Conservation (phyloP, 2,888 invertebrate species). For the Pollenia griseotomentosa region DNA sequence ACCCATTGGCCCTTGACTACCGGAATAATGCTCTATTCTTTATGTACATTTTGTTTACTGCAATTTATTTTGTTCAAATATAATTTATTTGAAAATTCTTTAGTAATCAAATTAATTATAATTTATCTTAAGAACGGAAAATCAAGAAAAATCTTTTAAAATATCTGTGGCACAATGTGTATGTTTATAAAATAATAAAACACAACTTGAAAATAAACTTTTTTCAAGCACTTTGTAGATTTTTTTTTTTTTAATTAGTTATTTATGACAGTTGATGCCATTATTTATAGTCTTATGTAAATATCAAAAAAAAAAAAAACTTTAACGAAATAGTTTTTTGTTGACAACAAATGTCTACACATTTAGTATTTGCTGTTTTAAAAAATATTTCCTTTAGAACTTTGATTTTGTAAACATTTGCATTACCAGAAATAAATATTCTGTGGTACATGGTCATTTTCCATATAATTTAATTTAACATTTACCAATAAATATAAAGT, state of each 20-base stretch:
- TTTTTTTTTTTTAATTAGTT: too few relatives aligned
- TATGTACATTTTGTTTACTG: background rate
- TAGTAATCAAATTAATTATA: slow-evolving; percentile 60
- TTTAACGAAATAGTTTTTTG: background rate
- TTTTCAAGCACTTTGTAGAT: too few relatives aligned
- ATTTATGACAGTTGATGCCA: too few relatives aligned
- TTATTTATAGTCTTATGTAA: too few relatives aligned
- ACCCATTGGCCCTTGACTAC: background rate
- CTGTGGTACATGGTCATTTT: slow-evolving; percentile 21
- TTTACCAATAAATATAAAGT: slow-evolving; percentile 4
- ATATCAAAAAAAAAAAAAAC: too few relatives aligned
- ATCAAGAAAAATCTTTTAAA: slow-evolving; percentile 57
- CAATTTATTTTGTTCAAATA: slow-evolving; percentile 25
- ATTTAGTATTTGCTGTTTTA: too few relatives aligned
- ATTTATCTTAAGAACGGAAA: slow-evolving; percentile 59
- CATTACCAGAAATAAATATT: background rate
- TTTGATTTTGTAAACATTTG: background rate
- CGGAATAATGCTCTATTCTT: background rate
- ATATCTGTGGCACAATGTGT: slow-evolving; percentile 18
- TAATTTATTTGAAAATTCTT: slow-evolving; percentile 57
- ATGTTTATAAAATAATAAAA: slow-evolving; percentile 7
- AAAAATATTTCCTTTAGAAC: too few relatives aligned
- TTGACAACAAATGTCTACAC: background rate
- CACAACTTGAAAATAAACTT: background rate
- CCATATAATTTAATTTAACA: slow-evolving; percentile 35